phyloP scores from a whole-genome alignment of 2,113 vertebrate genomes.

The Pseudorhombus dupliciocellatus region DNA sequence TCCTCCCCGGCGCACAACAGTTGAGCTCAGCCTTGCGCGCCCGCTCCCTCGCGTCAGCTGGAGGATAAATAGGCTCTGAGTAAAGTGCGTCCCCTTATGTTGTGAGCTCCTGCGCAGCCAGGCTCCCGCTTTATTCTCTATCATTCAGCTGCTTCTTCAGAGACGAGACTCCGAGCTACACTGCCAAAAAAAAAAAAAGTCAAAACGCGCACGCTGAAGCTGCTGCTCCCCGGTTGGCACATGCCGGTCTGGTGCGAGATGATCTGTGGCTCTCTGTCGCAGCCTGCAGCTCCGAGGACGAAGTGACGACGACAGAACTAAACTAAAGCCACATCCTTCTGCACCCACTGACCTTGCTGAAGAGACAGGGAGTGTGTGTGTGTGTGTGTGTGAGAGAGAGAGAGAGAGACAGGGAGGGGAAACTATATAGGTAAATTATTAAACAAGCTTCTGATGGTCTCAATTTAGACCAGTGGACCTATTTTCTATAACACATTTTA shows the following conservation, averaged over 20 bases:
- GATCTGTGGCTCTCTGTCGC: conserved; percentile 55
- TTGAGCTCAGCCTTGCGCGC: conserved; percentile 55
- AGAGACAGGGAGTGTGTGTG: conserved; percentile 26
- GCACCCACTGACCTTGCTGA: conserved; percentile 82
- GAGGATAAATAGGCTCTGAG: conserved; percentile 46
- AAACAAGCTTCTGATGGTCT: conserved; percentile 40
- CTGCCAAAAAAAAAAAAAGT: not conserved
- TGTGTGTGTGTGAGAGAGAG: conserved; percentile 22
- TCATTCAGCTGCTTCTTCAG: conserved; percentile 16
- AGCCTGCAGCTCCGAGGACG: conserved; percentile 61
- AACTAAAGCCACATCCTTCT: conserved; percentile 72
- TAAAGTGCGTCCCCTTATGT: conserved; percentile 60
- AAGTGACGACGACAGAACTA: conserved; percentile 70
- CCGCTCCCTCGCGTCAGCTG: conserved; percentile 56
- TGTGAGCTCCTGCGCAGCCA: conserved; percentile 41
- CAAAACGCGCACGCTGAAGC: not conserved
- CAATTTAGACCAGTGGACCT: conserved; percentile 19
- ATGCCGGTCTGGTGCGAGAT: conserved; percentile 11
- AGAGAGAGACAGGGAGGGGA: conserved; percentile 23
- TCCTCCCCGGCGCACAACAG: conserved; percentile 11
- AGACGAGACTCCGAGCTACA: conserved; percentile 18
- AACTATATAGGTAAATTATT: conserved; percentile 64
- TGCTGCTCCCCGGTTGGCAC: not conserved
- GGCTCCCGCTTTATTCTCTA: not conserved
- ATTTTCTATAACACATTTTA: conserved; percentile 10